These are phyloP conservation scores for Pseudolaguvia tuberculata DNA, from an alignment of 2,113 vertebrate species.

Conservation along the genomic window DNA sequence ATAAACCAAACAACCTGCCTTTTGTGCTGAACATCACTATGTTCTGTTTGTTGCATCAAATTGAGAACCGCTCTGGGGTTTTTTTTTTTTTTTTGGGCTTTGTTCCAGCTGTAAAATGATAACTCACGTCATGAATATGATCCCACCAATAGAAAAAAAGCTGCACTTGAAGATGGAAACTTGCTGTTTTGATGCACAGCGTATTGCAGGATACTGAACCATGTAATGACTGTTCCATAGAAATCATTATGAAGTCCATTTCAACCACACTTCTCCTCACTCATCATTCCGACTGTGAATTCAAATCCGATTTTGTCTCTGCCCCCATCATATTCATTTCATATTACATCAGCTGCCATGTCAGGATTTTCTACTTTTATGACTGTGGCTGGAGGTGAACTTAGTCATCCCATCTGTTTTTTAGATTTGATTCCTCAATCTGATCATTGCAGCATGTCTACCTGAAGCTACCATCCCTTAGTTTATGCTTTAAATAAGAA, in stretches of 20 bases:
- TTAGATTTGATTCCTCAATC: not conserved
- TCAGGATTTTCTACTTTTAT: conserved; percentile 23
- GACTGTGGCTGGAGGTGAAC: conserved; percentile 2
- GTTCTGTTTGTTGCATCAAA: not conserved
- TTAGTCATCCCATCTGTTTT: not conserved
- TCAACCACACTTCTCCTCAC: conserved; percentile 14
- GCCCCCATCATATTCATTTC: conserved; percentile 13
- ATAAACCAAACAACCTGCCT: not conserved
- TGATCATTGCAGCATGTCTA: not conserved
- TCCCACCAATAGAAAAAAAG: conserved; percentile 10
- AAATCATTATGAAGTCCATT: conserved; percentile 30
- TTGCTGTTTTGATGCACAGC: conserved; percentile 18
- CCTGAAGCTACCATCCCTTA: not conserved
- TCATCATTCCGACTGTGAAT: conserved; percentile 10
- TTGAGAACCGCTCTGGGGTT: not conserved
- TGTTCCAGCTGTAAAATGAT: conserved; percentile 17
- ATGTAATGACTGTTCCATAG: conserved; percentile 21
- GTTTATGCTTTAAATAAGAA: not conserved
- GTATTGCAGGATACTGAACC: conserved; percentile 27
- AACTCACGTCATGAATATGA: conserved; percentile 2
- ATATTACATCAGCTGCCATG: conserved; percentile 3
- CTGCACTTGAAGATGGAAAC: conserved; percentile 22
- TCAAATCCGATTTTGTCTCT: conserved; percentile 6
- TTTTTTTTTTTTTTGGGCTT: conserved; percentile 3
- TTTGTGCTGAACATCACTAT: not conserved